Conservation (phyloP, 2,888 invertebrate genomes). For the Agrenia bidenticulata region DNA sequence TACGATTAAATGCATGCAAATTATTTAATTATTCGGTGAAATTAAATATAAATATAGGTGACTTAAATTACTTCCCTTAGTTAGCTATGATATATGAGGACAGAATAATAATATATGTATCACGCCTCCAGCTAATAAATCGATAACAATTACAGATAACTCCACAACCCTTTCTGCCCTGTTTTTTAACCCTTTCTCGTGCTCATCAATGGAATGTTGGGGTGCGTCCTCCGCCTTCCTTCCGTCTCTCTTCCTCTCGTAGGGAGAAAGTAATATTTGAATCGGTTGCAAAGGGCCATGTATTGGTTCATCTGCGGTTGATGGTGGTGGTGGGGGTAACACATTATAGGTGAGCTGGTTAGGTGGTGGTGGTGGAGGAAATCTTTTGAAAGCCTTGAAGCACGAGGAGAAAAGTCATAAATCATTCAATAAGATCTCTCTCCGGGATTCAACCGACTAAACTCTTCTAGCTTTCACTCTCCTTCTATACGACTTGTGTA, state of each 20-base stretch:
- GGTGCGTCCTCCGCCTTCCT: neutral
- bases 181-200: constrained; percentile 1
- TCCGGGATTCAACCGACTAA: constrained; percentile 24
- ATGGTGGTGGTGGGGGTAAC: too few species aligned
- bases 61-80: too few species aligned
- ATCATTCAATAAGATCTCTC: constrained; percentile 26
- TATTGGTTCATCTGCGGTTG: neutral
- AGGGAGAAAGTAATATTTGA: neutral
- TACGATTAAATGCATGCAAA: too few species aligned
- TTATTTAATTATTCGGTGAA: too few species aligned
- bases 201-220: constrained; percentile 1
- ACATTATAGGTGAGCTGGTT: neutral
- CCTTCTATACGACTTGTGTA: neutral
- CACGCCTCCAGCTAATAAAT: constrained; percentile 18
- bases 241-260: neutral
- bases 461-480: constrained; percentile 12
- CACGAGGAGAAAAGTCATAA: constrained; percentile 20
- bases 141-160: constrained; percentile 23
- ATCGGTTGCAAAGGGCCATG: neutral
- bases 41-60: too few species aligned
- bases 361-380: constrained; percentile 16
- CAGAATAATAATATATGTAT: constrained; percentile 16
- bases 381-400: constrained; percentile 16
- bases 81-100: constrained; percentile 15
- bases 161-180: neutral